These are phyloP conservation scores for Auanema sp. DNA, from an alignment of 2,888 invertebrate species.

Conservation along the genomic window DNA sequence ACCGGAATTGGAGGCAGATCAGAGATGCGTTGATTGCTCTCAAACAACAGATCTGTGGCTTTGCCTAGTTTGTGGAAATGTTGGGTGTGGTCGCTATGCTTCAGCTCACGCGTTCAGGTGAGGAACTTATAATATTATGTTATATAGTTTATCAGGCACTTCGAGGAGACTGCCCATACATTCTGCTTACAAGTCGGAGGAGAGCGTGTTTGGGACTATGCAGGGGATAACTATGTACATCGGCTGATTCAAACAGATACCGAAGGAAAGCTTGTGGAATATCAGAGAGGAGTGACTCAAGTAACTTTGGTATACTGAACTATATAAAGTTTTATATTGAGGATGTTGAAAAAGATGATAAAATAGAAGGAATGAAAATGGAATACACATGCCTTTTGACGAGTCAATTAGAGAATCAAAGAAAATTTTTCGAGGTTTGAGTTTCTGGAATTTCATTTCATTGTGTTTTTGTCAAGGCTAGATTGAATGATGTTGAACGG, in stretches of 20 bases:
- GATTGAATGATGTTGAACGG: constrained; percentile 72
- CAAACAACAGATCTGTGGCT: constrained; percentile 82
- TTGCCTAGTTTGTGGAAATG: constrained; percentile 95
- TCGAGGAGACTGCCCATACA: constrained; percentile 90
- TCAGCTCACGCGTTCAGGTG: constrained; percentile 84
- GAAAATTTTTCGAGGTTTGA: constrained; percentile 76
- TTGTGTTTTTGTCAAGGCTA: constrained; percentile 12
- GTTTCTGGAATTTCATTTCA: not conserved
- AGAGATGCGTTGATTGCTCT: constrained; percentile 75
- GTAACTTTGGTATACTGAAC: not conserved
- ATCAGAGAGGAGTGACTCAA: constrained; percentile 38
- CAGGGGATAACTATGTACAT: constrained; percentile 94
- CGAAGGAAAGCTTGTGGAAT: constrained; percentile 72
- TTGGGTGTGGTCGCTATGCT: constrained; percentile 91
- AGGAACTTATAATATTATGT: not conserved
- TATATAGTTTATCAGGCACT: constrained; percentile 74
- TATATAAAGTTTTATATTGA: not conserved
- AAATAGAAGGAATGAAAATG: constrained; percentile 88
- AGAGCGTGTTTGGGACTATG: constrained; percentile 98
- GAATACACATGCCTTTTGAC: constrained; percentile 95
- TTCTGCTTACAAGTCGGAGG: constrained; percentile 83
- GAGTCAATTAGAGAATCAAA: constrained; percentile 89
- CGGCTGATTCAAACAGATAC: constrained; percentile 77
- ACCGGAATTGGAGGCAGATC: constrained; percentile 73
- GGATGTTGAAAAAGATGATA: constrained; percentile 72